A percentile compares a stretch with the other conserved stretches of the same genome.
Evolutionary conservation across 2,797 vertebrate species (phyloP).

Genomic region (Onychomys leucogaster): DNA sequence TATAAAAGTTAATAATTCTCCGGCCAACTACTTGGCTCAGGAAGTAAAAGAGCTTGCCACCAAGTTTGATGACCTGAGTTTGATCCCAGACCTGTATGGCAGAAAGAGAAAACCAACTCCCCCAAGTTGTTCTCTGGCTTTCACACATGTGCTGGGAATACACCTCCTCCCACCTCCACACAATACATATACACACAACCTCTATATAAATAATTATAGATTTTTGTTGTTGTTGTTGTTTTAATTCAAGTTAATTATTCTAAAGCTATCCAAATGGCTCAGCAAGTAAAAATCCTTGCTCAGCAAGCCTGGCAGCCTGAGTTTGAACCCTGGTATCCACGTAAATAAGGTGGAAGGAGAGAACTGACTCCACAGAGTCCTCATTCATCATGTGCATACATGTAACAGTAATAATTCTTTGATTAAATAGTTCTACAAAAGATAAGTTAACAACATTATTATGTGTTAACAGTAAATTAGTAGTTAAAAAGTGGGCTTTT

Average conservation of each 20-base stretch:
- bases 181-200: background rate
- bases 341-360: background rate
- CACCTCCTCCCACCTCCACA: background rate
- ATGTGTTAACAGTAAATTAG: conserved; percentile 30
- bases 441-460: conserved; percentile 24
- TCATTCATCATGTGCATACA: background rate
- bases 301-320: background rate
- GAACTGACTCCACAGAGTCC: background rate
- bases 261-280: background rate
- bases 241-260: background rate
- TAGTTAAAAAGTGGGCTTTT: background rate
- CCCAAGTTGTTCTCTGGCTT: background rate
- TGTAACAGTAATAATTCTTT: background rate
- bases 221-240: background rate
- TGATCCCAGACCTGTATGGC: background rate
- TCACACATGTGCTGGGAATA: background rate
- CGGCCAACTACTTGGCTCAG: no score
- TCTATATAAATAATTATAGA: background rate
- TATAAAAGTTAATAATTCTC: conserved; percentile 28
- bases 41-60: background rate
- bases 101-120: background rate
- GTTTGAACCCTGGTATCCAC: background rate
- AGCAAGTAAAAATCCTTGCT: background rate
- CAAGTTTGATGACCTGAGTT: background rate
- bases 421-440: conserved; percentile 21